Evolutionary conservation across 1,140 invertebrate species (phyloP).

Genomic region (Hydropsyche tenuis): DNA sequence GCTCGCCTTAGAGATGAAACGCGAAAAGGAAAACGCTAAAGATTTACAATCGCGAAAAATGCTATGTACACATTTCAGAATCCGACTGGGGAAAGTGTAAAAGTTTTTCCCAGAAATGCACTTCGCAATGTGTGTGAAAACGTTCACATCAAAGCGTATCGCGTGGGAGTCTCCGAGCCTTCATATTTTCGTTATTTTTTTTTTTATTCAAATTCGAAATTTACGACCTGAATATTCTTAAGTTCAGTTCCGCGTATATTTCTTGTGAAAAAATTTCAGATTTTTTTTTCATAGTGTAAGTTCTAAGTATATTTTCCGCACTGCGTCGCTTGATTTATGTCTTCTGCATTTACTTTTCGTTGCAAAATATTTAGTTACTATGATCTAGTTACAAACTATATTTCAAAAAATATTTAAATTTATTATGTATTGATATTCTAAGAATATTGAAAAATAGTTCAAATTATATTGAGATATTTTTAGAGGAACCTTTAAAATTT

Average conservation of each 20-base stretch:
- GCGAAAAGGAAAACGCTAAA: slow-evolving; percentile 16
- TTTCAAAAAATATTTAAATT: too few relatives aligned
- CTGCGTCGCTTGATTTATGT: slow-evolving; percentile 8
- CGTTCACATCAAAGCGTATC: too few relatives aligned
- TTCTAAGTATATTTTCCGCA: neutral
- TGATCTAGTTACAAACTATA: too few relatives aligned
- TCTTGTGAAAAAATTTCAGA: slow-evolving; percentile 11
- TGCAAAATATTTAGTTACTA: neutral
- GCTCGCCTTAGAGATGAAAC: neutral
- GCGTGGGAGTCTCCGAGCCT: too few relatives aligned
- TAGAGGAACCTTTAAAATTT: too few relatives aligned
- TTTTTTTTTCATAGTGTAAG: neutral
- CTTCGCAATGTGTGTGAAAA: neutral
- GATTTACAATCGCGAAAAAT: slow-evolving; percentile 21
- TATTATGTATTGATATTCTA: too few relatives aligned
- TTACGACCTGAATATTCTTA: too few relatives aligned
- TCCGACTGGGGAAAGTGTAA: neutral
- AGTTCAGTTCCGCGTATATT: neutral
- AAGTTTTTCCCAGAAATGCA: neutral
- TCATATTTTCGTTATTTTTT: too few relatives aligned
- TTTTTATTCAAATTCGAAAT: too few relatives aligned
- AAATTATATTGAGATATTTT: too few relatives aligned
- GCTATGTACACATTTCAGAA: neutral
- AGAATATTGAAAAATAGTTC: too few relatives aligned
- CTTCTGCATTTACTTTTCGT: slow-evolving; percentile 7